A percentile compares a stretch with the other conserved stretches of the same genome.
Evolutionary conservation across 53 echinoderm and acorn worm genomes (phyloP).

Genomic region (Mesocentrotus franciscanus): DNA sequence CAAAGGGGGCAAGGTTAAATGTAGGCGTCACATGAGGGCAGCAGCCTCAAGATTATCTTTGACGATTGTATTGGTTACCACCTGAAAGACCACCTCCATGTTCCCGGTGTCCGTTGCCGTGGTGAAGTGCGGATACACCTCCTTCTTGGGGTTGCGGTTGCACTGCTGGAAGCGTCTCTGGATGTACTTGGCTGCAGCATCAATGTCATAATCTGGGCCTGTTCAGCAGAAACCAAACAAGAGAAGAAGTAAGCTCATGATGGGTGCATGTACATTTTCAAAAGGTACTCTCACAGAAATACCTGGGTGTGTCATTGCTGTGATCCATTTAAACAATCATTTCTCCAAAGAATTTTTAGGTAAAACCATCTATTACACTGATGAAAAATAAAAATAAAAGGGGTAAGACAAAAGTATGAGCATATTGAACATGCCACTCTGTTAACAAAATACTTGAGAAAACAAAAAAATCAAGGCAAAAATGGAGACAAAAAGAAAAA

Average conservation of each 20-base stretch:
- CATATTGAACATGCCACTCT: too few relatives aligned
- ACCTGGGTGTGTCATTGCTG: neutral
- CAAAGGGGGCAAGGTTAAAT: neutral
- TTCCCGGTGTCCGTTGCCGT: slow-evolving; percentile 96
- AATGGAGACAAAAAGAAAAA: too few relatives aligned
- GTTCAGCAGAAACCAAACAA: slow-evolving; percentile 2
- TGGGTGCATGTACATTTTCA: neutral
- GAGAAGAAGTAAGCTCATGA: neutral
- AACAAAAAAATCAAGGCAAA: too few relatives aligned
- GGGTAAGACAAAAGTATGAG: too few relatives aligned
- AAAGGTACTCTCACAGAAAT: neutral
- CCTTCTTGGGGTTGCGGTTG: slow-evolving; percentile 79
- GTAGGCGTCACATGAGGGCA: slow-evolving; percentile 71
- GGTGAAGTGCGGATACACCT: slow-evolving; percentile 97
- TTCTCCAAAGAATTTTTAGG: too few relatives aligned
- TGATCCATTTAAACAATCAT: too few relatives aligned
- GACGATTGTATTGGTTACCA: slow-evolving; percentile 90
- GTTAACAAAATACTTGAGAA: too few relatives aligned
- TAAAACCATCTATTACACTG: too few relatives aligned
- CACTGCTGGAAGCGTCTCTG: slow-evolving; percentile 80
- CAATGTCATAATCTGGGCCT: slow-evolving; percentile 96
- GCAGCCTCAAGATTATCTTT: slow-evolving; percentile 84
- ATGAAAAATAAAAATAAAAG: too few relatives aligned
- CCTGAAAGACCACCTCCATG: slow-evolving; percentile 97
- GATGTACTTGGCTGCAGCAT: slow-evolving; percentile 87